Conservation (phyloP, 2,888 invertebrate genomes). For the Prenolepis imparis region DNA sequence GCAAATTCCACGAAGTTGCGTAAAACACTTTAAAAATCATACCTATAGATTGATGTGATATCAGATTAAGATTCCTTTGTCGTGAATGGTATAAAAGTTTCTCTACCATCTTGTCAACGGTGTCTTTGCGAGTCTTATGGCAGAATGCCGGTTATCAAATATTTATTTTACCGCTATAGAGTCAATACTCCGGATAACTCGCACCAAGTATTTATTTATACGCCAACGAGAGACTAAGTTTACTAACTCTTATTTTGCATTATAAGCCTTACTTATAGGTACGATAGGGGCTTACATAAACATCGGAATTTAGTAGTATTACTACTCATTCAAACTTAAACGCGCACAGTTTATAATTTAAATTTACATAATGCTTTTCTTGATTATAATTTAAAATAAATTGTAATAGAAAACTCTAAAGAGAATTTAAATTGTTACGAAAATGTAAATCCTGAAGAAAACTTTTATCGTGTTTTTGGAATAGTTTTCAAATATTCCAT, state of each 20-base stretch:
- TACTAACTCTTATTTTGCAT: neutral
- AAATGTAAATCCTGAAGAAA: neutral
- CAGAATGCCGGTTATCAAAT: conserved; percentile 8
- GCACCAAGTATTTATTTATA: neutral
- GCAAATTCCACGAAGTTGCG: neutral
- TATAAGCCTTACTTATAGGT: too few species aligned
- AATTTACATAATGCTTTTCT: conserved; percentile 2
- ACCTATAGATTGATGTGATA: neutral
- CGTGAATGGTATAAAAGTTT: neutral
- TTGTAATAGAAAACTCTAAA: neutral
- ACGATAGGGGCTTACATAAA: neutral
- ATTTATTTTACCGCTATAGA: conserved; percentile 18
- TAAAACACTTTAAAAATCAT: neutral
- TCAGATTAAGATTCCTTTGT: neutral
- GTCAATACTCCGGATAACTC: conserved; percentile 28
- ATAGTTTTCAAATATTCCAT: neutral
- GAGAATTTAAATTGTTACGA: neutral
- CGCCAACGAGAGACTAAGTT: neutral
- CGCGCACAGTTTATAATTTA: neutral
- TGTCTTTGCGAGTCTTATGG: neutral
- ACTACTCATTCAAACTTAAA: neutral
- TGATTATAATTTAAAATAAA: neutral
- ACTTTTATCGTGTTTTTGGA: neutral
- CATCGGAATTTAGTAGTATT: neutral
- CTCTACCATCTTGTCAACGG: conserved; percentile 4